Base-by-base conservation (phyloP, 2,113 vertebrate genomes). In the Stomatorhinus ivindoensis region DNA sequence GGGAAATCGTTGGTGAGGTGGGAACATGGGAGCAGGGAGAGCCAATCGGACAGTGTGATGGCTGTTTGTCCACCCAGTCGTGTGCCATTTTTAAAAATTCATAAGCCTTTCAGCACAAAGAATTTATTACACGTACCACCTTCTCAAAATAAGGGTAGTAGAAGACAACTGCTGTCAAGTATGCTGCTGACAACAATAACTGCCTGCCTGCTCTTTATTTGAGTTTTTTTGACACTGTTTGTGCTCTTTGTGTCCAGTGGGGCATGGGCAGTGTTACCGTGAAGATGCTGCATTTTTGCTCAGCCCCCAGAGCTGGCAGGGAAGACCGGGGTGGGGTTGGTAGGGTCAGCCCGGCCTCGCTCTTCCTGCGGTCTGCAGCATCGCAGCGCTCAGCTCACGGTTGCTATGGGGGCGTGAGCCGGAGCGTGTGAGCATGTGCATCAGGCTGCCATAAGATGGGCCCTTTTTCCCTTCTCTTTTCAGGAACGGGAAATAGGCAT, bases 231-330 rank as follows among this genome's bases (percentile, higher is more conserved):
- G 7, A 27, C 61, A 31, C 39, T 80, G 31, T 80, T 42, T 80
- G 31, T 39, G 73, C 10, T 80, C 35, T 80, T 80, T 80, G 73
- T 80, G 35, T 73, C 65, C 1, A 4, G 11, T 35, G 31, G 65
- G 35, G 35, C 69, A 39, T 17, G 35, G 69, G 69, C 73, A 42
- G 35, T 39, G 73, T 80, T 80, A 42, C 35, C 17, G 35, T 80
- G 73, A 44, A 88, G 35, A 69, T 42, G 13, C 50, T 87, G 86
- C 53, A 42, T 87, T 42, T 58, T 87, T 87, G 31, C 86, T 87
- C 53, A 61, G 86, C 86, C 86, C 24, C 35, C 58, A n/a, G 53
- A 87, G 35, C 86, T 88, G 35, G 39, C 31, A 69, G 53, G 15
- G 58, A 47, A 58, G n/a, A 39, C 11, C 47, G 35, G 85, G 82